phyloP scores from a whole-genome alignment of 2,113 vertebrate species.

The Malurus elegans region DNA sequence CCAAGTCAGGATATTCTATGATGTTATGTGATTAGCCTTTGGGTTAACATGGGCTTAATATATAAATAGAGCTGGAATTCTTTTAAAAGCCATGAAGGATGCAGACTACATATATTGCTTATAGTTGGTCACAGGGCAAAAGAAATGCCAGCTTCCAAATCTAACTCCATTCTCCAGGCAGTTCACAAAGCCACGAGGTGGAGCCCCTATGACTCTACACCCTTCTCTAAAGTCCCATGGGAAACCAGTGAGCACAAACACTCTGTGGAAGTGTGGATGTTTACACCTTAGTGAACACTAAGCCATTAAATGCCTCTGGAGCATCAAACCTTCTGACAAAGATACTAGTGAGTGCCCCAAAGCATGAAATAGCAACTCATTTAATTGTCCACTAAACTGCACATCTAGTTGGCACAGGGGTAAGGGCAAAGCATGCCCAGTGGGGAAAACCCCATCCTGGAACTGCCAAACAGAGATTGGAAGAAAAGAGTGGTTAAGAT shows the following conservation, averaged over 20 bases:
- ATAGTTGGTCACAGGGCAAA: not conserved
- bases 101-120: not conserved
- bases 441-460: not conserved
- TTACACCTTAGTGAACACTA: not conserved
- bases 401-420: too few relatives aligned
- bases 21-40: not conserved
- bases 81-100: not conserved
- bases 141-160: not conserved
- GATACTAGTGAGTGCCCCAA: not conserved
- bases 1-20: not conserved
- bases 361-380: not conserved
- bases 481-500: not conserved
- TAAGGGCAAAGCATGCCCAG: fast-evolving
- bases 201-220: not conserved
- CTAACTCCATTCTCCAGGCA: not conserved
- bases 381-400: not conserved
- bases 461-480: not conserved
- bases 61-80: not conserved
- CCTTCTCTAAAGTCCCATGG: too few relatives aligned
- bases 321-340: not conserved
- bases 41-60: not conserved
- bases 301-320: not conserved
- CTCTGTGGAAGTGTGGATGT: not conserved
- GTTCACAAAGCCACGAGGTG: not conserved
- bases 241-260: not conserved